A percentile compares a stretch with the other conserved stretches of the same genome.
Evolutionary conservation across 1,140 invertebrate species (phyloP).

Genomic region (Drosophila equinoxialis): DNA sequence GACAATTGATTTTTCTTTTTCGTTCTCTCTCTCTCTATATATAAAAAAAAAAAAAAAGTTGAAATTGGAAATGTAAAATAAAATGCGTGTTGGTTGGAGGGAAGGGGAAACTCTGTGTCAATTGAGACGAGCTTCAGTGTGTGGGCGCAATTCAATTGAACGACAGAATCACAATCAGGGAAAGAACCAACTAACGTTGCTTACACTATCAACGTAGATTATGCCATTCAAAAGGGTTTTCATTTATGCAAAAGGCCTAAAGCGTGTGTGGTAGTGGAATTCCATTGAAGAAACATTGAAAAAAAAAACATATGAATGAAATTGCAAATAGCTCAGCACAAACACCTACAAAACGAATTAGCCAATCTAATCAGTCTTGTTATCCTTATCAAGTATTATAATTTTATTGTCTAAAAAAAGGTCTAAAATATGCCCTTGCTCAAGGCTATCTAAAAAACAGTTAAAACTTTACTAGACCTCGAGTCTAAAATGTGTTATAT

Average conservation of each 20-base stretch:
- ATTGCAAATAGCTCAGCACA: neutral
- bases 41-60: neutral
- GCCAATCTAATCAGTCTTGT: neutral
- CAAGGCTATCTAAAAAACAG: neutral
- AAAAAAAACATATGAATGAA: conserved; percentile 3
- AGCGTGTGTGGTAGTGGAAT: neutral
- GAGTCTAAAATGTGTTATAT: neutral
- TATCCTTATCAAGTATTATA: neutral
- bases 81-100: neutral
- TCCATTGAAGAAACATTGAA: neutral
- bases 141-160: conserved; percentile 6
- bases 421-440: neutral
- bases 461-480: neutral
- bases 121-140: neutral
- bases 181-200: neutral
- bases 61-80: neutral
- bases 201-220: neutral
- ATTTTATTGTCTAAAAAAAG: neutral
- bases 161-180: neutral
- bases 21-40: neutral
- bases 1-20: conserved; percentile 56
- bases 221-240: conserved; percentile 7
- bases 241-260: neutral
- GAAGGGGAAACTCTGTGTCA: neutral
- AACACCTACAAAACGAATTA: conserved; percentile 1